These are phyloP conservation scores for Mesorhabditis sp. DNA, from an alignment of 2,888 invertebrate species.

Conservation along the genomic window DNA sequence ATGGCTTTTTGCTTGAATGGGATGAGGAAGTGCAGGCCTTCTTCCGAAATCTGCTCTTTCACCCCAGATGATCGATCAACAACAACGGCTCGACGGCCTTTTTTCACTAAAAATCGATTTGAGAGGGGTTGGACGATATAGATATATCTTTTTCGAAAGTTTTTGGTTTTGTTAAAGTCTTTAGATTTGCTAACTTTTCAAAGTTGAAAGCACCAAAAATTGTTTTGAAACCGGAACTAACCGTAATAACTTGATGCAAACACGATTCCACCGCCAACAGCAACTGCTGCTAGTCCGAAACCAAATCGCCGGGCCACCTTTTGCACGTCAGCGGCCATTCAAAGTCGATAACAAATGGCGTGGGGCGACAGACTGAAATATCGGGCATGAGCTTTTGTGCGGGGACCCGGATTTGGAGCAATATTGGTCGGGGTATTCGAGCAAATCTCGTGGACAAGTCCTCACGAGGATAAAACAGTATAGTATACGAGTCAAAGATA, in stretches of 20 bases:
- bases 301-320: neutral
- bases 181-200: too few relatives aligned
- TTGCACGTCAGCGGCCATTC: constrained; percentile 5
- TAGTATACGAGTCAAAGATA: too few relatives aligned
- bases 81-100: neutral
- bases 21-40: neutral
- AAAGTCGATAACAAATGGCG: neutral
- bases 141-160: too few relatives aligned
- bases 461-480: too few relatives aligned
- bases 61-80: neutral
- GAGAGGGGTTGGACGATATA: too few relatives aligned
- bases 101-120: neutral
- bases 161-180: too few relatives aligned
- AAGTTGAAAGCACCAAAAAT: too few relatives aligned
- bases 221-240: neutral
- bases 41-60: neutral
- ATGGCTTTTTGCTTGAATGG: neutral
- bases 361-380: neutral
- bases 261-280: neutral
- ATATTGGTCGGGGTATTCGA: too few relatives aligned
- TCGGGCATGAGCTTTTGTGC: neutral
- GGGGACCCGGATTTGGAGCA: too few relatives aligned
- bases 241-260: constrained; percentile 1
- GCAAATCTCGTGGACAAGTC: too few relatives aligned
- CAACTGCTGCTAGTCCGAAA: neutral